These are phyloP conservation scores for Sebastes matsubarae DNA, from an alignment of 2,797 vertebrate genomes.

Conservation along the genomic window DNA sequence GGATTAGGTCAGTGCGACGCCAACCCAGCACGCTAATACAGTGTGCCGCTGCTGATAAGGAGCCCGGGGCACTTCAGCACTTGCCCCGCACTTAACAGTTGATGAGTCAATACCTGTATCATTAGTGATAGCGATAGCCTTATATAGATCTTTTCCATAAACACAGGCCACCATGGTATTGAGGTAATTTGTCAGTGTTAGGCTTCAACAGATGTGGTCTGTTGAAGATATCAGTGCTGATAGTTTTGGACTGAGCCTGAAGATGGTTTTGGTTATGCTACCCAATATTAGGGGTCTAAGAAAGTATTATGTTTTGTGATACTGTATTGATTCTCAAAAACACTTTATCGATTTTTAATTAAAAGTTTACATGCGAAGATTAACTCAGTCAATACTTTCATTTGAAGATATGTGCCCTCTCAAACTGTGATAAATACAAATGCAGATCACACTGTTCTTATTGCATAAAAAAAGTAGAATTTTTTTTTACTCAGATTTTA, in stretches of 20 bases:
- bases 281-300: background rate
- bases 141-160: conserved; percentile 57
- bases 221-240: background rate
- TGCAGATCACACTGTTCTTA: background rate
- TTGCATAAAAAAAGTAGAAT: too few species aligned
- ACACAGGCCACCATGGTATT: conserved; percentile 23
- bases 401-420: background rate
- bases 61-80: conserved; percentile 57
- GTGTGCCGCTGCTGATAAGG: conserved; percentile 55
- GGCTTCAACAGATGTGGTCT: conserved; percentile 34
- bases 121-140: conserved; percentile 41
- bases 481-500: background rate
- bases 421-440: background rate
- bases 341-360: background rate
- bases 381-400: background rate
- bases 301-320: background rate
- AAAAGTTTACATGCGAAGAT: background rate
- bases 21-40: conserved; percentile 59
- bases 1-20: conserved; percentile 69
- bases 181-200: conserved; percentile 24
- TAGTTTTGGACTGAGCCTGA: background rate
- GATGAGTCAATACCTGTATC: conserved; percentile 68
- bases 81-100: conserved; percentile 46
- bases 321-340: background rate
- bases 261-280: background rate